Conservation (phyloP, 2,113 vertebrate genomes). For the Sebastes schlegelii region DNA sequence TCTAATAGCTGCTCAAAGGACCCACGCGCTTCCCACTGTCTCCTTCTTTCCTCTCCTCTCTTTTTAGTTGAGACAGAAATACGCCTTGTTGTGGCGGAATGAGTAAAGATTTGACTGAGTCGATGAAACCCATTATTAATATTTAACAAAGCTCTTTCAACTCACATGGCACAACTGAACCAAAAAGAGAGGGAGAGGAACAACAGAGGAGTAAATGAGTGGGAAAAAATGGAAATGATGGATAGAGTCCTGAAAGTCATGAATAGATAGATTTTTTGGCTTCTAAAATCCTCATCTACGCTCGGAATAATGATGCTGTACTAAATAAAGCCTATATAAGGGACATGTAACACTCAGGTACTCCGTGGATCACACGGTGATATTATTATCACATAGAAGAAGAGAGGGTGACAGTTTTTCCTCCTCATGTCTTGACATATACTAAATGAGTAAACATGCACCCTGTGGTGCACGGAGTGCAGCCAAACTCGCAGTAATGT, state of each 20-base stretch:
- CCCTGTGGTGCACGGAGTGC: constrained; percentile 13
- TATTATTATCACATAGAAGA: constrained; percentile 35
- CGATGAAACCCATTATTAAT: constrained; percentile 47
- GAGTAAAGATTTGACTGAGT: constrained; percentile 55
- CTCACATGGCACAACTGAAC: constrained; percentile 50
- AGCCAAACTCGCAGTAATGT: constrained; percentile 22
- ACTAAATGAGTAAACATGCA: constrained; percentile 57
- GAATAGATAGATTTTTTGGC: constrained; percentile 2
- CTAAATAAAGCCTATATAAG: constrained; percentile 11
- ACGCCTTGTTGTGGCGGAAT: constrained; percentile 47
- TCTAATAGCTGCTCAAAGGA: constrained; percentile 62
- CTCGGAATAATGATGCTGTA: neutral
- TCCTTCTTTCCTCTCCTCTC: neutral
- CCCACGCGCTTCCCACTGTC: constrained; percentile 5
- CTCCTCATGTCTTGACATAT: constrained; percentile 44
- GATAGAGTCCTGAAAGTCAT: constrained; percentile 10
- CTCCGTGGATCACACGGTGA: constrained; percentile 49
- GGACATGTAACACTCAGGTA: constrained; percentile 14
- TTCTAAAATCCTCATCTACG: neutral
- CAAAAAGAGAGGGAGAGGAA: constrained; percentile 18
- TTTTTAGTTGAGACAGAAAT: constrained; percentile 26
- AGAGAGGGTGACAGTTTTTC: constrained; percentile 35
- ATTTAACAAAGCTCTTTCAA: constrained; percentile 65
- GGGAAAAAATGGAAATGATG: neutral
- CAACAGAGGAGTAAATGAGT: constrained; percentile 49